Evolutionary conservation across 2,797 vertebrate species (phyloP).

Genomic region (Syngnathus acus): DNA sequence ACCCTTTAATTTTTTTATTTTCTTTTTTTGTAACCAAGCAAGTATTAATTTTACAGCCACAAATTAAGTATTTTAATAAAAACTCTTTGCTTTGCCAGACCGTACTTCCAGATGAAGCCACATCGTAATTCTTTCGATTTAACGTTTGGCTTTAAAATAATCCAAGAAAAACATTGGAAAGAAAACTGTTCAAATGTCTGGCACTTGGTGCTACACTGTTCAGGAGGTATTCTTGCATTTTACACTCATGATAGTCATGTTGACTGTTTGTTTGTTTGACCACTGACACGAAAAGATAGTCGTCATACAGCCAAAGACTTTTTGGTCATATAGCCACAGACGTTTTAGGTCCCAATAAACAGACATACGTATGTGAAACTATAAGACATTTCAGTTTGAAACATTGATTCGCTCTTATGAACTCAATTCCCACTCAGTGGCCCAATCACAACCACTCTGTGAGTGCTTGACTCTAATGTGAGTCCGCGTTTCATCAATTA

Average conservation of each 20-base stretch:
- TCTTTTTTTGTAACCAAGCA: background rate
- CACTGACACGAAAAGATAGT: background rate
- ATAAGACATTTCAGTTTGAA: background rate
- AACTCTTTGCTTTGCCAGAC: background rate
- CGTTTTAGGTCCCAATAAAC: background rate
- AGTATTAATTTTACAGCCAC: background rate
- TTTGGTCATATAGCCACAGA: too few species aligned
- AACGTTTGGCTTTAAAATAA: background rate
- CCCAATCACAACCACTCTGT: background rate
- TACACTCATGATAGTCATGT: background rate
- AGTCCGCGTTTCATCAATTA: background rate
- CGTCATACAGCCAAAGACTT: too few species aligned
- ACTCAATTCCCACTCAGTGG: background rate
- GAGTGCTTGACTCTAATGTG: background rate
- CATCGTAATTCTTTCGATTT: background rate
- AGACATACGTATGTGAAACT: background rate
- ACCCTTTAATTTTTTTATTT: background rate
- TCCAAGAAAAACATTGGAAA: background rate
- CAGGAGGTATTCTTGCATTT: background rate
- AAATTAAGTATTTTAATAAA: background rate
- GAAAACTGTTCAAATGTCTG: background rate
- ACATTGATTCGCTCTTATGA: background rate
- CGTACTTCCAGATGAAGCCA: background rate
- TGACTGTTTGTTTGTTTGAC: background rate
- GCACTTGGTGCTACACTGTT: background rate